Conservation (phyloP, 2,888 invertebrate genomes). For the Drosophila mercatorum region DNA sequence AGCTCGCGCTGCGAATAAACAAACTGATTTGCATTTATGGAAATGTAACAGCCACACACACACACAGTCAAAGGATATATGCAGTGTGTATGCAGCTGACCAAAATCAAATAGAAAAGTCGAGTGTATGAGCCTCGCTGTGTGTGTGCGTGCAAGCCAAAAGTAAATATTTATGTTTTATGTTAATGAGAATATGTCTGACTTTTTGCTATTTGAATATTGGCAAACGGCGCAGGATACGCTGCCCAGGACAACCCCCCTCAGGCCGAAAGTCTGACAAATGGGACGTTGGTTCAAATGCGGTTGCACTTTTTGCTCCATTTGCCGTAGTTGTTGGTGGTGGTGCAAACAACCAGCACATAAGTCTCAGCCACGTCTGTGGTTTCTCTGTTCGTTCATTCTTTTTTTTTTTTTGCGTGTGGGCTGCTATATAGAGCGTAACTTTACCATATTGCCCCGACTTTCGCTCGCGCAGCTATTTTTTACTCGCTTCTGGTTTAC, state of each 20-base stretch:
- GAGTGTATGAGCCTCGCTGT: constrained; percentile 24
- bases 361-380: constrained; percentile 43
- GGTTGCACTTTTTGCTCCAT: constrained; percentile 62
- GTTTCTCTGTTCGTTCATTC: background rate
- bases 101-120: constrained; percentile 68
- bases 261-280: constrained; percentile 67
- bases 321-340: constrained; percentile 15
- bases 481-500: constrained; percentile 45
- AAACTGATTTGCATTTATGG: constrained; percentile 82
- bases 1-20: constrained; percentile 66
- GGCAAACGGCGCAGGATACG: constrained; percentile 63
- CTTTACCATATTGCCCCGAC: constrained; percentile 51
- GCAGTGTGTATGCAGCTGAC: constrained; percentile 39
- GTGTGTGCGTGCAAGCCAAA: constrained; percentile 60
- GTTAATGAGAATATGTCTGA: constrained; percentile 83
- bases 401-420: background rate
- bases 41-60: constrained; percentile 55
- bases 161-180: constrained; percentile 83
- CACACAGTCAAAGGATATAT: constrained; percentile 56
- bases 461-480: constrained; percentile 52
- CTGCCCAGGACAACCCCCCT: constrained; percentile 34
- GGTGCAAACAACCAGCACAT: constrained; percentile 35
- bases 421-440: background rate
- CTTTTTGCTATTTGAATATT: constrained; percentile 82
- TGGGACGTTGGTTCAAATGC: constrained; percentile 68